A percentile compares a stretch with the other conserved stretches of the same genome.
phyloP scores from a whole-genome alignment of 2,113 vertebrate genomes.

The Podiceps cristatus region DNA sequence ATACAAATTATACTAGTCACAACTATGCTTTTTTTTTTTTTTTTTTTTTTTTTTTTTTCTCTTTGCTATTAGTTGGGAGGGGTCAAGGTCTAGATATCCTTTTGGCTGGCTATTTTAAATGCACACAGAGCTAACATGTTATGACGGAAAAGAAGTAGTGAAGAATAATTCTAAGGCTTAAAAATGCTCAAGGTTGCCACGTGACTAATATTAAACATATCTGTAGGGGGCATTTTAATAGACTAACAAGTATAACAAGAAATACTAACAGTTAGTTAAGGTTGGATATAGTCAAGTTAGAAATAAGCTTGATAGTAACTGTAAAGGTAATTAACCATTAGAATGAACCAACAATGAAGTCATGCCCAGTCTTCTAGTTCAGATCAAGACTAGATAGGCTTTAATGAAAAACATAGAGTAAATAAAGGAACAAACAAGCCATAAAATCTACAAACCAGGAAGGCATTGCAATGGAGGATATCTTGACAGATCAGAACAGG shows the following conservation, averaged over 20 bases:
- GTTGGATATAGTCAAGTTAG: background rate
- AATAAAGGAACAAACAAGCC: background rate
- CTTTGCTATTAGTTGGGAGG: background rate
- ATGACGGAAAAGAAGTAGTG: background rate
- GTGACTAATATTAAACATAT: background rate
- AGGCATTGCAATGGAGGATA: background rate
- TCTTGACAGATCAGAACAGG: background rate
- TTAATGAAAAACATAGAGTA: background rate
- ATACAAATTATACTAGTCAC: background rate
- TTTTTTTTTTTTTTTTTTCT: background rate
- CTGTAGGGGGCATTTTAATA: background rate
- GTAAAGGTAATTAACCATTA: background rate
- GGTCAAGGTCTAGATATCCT: background rate
- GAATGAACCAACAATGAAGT: background rate
- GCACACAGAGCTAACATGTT: background rate
- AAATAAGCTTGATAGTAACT: background rate
- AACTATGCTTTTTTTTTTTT: background rate
- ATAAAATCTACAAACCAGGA: background rate
- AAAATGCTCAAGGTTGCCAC: background rate
- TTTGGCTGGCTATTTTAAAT: background rate
- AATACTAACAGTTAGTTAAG: background rate
- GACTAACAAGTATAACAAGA: background rate
- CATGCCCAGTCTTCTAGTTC: background rate
- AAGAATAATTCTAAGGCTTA: background rate
- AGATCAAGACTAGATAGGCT: background rate